Evolutionary conservation across 2,888 invertebrate species (phyloP).

Genomic region (Mythimna vitellina): DNA sequence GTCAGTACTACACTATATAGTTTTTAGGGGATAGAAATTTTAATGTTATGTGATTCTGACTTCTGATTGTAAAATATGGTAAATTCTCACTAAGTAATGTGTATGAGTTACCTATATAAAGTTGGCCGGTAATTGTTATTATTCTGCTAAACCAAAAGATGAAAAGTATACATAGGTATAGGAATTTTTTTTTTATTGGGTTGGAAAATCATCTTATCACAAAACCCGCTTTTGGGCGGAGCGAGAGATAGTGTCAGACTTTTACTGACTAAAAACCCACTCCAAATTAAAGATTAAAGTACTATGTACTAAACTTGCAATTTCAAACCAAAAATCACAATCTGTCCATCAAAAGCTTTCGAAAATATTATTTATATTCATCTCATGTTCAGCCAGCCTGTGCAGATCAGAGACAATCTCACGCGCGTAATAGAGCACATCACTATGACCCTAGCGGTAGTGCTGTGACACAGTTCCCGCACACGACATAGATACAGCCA

Average conservation of each 20-base stretch:
- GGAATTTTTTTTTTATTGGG: no score
- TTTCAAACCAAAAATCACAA: constrained; percentile 15
- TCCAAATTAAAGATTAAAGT: no score
- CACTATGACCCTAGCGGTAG: constrained; percentile 80
- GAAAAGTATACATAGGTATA: not conserved
- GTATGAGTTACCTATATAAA: not conserved
- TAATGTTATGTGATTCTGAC: constrained; percentile 11
- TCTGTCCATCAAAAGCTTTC: constrained; percentile 11
- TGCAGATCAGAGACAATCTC: constrained; percentile 50
- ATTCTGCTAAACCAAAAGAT: not conserved
- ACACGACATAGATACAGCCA: constrained; percentile 71
- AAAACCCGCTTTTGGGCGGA: no score
- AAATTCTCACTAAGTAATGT: not conserved
- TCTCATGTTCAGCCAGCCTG: constrained; percentile 29
- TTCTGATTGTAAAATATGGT: not conserved
- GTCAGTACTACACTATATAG: no score
- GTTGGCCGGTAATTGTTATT: no score
- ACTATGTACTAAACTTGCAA: not conserved
- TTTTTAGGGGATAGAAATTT: not conserved
- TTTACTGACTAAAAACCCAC: no score
- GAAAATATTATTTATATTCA: constrained; percentile 41
- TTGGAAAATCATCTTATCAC: no score
- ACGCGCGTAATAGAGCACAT: constrained; percentile 70
- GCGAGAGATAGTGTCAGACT: no score
- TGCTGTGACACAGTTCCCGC: constrained; percentile 79